Evolutionary conservation across 2,113 vertebrate genomes (phyloP).

Genomic region (Centropus bengalensis): DNA sequence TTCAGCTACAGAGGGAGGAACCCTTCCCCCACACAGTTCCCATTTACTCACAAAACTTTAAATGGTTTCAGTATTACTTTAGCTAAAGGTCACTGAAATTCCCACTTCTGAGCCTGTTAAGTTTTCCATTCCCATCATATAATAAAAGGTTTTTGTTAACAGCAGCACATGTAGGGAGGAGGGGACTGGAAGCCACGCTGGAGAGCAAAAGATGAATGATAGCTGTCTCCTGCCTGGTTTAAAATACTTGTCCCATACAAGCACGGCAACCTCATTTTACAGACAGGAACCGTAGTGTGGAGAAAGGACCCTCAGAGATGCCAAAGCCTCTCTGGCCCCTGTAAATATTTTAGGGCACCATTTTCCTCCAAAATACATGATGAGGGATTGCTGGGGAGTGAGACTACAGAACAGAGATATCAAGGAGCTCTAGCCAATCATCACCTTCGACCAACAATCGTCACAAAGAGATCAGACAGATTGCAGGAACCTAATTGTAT

Average conservation of each 20-base stretch:
- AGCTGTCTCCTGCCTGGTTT: neutral
- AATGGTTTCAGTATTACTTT: neutral
- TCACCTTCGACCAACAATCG: neutral
- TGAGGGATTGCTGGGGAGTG: neutral
- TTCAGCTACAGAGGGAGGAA: neutral
- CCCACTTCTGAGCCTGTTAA: neutral
- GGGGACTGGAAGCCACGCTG: neutral
- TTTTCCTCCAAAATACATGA: neutral
- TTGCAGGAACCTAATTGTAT: neutral
- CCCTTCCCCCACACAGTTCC: constrained; percentile 17
- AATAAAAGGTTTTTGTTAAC: neutral
- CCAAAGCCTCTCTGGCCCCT: neutral
- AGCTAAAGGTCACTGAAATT: constrained; percentile 46
- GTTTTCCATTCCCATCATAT: neutral
- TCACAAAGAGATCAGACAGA: neutral
- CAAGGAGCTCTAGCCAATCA: neutral
- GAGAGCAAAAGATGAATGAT: neutral
- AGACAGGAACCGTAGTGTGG: neutral
- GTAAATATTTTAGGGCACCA: neutral
- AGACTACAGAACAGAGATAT: neutral
- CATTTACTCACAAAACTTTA: constrained; percentile 26
- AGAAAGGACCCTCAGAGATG: neutral
- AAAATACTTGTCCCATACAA: neutral
- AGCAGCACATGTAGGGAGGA: neutral
- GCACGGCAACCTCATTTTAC: neutral